A percentile compares a stretch with the other conserved stretches of the same genome.
Conservation (phyloP, 37 sponge, comb jelly and placozoan genomes). For the Theonella swinhoei region DNA sequence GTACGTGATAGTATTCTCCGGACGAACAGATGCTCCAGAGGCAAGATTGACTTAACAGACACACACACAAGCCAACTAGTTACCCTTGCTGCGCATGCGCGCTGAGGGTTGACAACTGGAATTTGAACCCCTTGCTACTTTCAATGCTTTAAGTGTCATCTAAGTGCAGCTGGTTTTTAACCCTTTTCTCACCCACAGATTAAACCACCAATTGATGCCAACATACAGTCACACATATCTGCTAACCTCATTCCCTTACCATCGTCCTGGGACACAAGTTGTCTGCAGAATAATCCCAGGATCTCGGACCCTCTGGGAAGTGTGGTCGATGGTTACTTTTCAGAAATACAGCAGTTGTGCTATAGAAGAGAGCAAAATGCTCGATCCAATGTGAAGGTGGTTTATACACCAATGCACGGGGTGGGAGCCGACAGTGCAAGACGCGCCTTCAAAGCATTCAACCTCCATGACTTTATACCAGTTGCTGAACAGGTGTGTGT, state of each 20-base stretch:
- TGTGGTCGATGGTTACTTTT: constrained; percentile 70
- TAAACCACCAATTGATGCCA: constrained; percentile 90
- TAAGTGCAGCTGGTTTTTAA: not conserved
- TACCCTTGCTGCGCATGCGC: too few species aligned
- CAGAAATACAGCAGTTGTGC: constrained; percentile 53
- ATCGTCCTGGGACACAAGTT: constrained; percentile 80
- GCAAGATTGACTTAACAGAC: too few species aligned
- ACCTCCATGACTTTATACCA: constrained; percentile 71
- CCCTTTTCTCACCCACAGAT: constrained; percentile 58
- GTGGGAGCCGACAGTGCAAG: constrained; percentile 84
- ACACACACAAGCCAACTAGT: too few species aligned
- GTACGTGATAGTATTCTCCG: too few species aligned
- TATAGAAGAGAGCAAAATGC: constrained; percentile 35
- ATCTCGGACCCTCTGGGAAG: constrained; percentile 76
- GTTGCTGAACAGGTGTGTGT: constrained; percentile 88
- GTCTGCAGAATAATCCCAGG: constrained; percentile 29
- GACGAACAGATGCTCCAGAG: too few species aligned
- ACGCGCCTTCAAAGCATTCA: constrained; percentile 76
- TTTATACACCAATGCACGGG: constrained; percentile 98
- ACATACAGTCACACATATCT: constrained; percentile 69
- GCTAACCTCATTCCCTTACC: constrained; percentile 84
- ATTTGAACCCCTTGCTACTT: too few species aligned
- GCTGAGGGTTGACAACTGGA: too few species aligned
- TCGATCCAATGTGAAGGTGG: constrained; percentile 37
- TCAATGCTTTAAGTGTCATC: too few species aligned